Conservation (phyloP, 2,113 vertebrate genomes). For the Lipotes vexillifer region DNA sequence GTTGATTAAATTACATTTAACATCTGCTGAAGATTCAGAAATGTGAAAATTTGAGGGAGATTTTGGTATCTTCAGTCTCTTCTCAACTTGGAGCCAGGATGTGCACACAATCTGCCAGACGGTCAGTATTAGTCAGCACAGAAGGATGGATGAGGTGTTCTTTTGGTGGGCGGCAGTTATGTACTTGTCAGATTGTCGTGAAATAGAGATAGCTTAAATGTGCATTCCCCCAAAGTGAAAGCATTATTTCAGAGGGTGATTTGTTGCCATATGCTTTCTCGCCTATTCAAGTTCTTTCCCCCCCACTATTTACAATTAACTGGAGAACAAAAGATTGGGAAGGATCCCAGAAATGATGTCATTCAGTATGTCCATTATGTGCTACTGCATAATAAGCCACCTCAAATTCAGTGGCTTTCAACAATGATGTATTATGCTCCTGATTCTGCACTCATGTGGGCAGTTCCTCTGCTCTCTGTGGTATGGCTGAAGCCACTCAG, state of each 20-base stretch:
- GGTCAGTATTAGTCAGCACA: background rate
- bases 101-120: background rate
- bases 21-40: background rate
- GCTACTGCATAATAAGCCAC: background rate
- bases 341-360: background rate
- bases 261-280: background rate
- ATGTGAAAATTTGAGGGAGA: background rate
- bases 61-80: background rate
- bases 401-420: background rate
- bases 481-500: background rate
- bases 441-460: background rate
- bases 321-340: background rate
- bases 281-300: background rate
- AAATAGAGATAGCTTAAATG: slow-evolving; percentile 16
- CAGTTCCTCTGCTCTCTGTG: background rate
- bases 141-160: background rate
- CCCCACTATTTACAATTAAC: background rate
- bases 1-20: background rate
- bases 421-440: background rate
- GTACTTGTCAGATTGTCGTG: background rate
- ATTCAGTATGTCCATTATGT: background rate
- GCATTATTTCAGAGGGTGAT: background rate
- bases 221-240: background rate
- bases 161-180: slow-evolving; percentile 9
- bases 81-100: background rate